Evolutionary conservation across 2,797 vertebrate species (phyloP).

Genomic region (Hephaestus fuliginosus): DNA sequence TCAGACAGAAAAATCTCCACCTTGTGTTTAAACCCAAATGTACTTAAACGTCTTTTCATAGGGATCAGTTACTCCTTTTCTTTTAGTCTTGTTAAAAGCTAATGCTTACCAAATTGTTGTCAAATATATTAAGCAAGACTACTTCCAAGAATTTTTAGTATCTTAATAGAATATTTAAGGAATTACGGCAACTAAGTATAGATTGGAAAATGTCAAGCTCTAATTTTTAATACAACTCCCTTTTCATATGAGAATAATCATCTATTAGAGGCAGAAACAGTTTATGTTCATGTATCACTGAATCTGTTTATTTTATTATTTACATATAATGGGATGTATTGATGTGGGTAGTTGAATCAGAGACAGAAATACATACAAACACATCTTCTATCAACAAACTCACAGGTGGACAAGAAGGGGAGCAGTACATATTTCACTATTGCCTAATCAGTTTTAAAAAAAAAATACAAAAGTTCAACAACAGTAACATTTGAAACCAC

Average conservation of each 20-base stretch:
- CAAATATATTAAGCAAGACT: background rate
- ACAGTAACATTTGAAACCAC: slow-evolving; percentile 57
- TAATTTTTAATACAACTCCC: background rate
- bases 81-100: background rate
- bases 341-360: slow-evolving; percentile 35
- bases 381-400: slow-evolving; percentile 64
- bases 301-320: slow-evolving; percentile 77
- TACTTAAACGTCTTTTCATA: background rate
- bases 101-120: background rate
- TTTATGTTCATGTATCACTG: slow-evolving; percentile 49
- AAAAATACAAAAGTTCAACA: slow-evolving; percentile 55
- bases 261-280: background rate
- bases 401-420: slow-evolving; percentile 52
- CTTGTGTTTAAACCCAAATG: background rate
- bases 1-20: background rate
- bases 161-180: background rate
- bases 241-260: background rate
- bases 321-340: slow-evolving; percentile 76
- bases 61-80: background rate
- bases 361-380: slow-evolving; percentile 51
- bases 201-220: background rate
- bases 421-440: slow-evolving; percentile 63
- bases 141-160: background rate
- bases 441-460: slow-evolving; percentile 35
- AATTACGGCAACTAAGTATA: background rate